These are phyloP conservation scores for Calliopsis andreniformis DNA, from an alignment of 1,140 invertebrate genomes.

Conservation along the genomic window DNA sequence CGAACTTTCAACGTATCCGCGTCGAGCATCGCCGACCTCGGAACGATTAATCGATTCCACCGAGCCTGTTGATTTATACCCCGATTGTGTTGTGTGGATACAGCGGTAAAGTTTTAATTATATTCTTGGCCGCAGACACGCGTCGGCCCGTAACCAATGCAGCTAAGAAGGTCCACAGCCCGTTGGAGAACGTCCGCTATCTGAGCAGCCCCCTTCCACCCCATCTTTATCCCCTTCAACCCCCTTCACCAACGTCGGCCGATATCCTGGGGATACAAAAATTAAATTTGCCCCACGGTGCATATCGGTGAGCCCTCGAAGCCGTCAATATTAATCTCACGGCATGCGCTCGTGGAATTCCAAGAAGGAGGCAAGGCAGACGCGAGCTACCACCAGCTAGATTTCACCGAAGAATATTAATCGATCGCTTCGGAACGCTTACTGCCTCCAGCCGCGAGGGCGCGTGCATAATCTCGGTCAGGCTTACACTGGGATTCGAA, in stretches of 20 bases:
- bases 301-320: conserved; percentile 62
- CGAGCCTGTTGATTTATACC: conserved; percentile 57
- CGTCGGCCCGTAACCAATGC: conserved; percentile 55
- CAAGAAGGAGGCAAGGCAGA: conserved; percentile 46
- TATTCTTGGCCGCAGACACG: conserved; percentile 53
- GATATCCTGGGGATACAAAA: conserved; percentile 61
- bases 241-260: conserved; percentile 3
- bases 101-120: conserved; percentile 66
- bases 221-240: not conserved
- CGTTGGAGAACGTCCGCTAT: conserved; percentile 15
- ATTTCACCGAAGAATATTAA: conserved; percentile 65
- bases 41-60: conserved; percentile 37
- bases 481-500: not conserved
- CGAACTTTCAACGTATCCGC: not conserved
- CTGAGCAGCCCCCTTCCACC: not conserved
- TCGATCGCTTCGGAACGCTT: conserved; percentile 35
- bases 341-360: conserved; percentile 58
- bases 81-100: conserved; percentile 27
- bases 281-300: conserved; percentile 68
- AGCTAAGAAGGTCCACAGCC: conserved; percentile 57
- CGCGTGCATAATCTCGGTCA: not conserved
- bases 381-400: conserved; percentile 44
- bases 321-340: conserved; percentile 71
- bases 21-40: not conserved
- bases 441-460: not conserved